Evolutionary conservation across 2,888 invertebrate genomes (phyloP), one percentile per base, ranked within the genome.

Genomic region (Eupithecia insigniata): DNA sequence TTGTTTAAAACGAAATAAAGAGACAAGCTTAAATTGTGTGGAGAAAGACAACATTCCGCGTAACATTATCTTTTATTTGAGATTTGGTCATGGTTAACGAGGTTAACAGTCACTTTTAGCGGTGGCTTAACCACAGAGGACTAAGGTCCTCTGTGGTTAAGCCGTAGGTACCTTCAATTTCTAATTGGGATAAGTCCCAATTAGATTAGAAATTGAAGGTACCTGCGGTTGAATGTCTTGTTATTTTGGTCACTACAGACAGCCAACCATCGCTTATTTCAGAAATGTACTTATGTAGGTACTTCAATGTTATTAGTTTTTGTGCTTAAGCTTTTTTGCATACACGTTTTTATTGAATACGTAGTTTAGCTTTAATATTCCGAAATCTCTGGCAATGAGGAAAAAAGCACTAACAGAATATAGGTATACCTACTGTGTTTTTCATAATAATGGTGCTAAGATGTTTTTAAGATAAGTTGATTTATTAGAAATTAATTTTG

Each of bases 41-140:
- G 22, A 51, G 51, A 55, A 26, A 51, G n/a, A n/a, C 0, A 55
- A 55, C 55, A 55, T 55, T 55, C 55, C 55, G 55, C 26, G 12
- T 26, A 55, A n/a, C 46, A 51, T 51, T 51, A 22, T 26, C 22
- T 22, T 36, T 39, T 6, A 58, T 36, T 62, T 51, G 32, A 58
- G 62, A 62, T 46, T 70, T 32, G 36, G 61, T 70, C 36, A 39
- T 62, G 43, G 51, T 34, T 46, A 22, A 51, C 12, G 22, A 51
- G 55, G 55, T 26, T 55, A 51, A 51, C 26, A 26, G 55, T 55
- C 55, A 55, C 55, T 55, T 55, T 55, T 55, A 55, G 55, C 26
- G 55, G 55, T 55, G 55, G 55, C 58, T 67, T 22, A 73, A 70
- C 73, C 73, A 65, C 73, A 73, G n/a, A 71, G 18, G n/a, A 66